Percentiles rank a stretch among this genome's conserved stretches.
Conservation (phyloP, 92 coral and sea anemone genomes). For the Bergia sp. region DNA sequence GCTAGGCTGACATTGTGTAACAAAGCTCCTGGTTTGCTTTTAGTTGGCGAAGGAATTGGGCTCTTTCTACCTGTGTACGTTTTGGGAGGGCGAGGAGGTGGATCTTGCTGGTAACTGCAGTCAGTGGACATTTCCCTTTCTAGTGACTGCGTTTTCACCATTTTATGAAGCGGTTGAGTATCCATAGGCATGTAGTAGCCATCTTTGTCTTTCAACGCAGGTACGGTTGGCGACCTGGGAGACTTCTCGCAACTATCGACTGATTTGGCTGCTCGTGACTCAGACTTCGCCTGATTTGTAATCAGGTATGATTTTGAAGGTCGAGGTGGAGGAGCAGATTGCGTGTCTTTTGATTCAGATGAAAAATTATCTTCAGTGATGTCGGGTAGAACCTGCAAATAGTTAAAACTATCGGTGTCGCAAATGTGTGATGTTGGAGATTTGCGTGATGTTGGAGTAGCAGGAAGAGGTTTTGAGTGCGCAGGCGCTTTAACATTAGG, state of each 20-base stretch:
- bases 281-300: neutral
- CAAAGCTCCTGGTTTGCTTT: neutral
- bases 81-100: constrained; percentile 9
- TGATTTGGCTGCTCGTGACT: neutral
- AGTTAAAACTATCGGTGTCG: neutral
- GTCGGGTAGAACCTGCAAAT: neutral
- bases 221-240: neutral
- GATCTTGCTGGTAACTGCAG: neutral
- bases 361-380: neutral
- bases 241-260: neutral
- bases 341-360: neutral
- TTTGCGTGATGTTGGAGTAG: neutral
- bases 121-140: neutral
- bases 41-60: neutral
- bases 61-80: neutral
- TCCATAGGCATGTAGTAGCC: neutral
- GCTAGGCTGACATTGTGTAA: neutral
- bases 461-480: neutral
- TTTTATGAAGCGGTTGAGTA: neutral
- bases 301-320: neutral
- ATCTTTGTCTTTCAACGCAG: neutral
- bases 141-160: too few relatives aligned
- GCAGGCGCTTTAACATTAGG: neutral
- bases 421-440: neutral
- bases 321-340: neutral